Evolutionary conservation across 2,797 vertebrate genomes (phyloP).

Genomic region (Clarias pachynema): DNA sequence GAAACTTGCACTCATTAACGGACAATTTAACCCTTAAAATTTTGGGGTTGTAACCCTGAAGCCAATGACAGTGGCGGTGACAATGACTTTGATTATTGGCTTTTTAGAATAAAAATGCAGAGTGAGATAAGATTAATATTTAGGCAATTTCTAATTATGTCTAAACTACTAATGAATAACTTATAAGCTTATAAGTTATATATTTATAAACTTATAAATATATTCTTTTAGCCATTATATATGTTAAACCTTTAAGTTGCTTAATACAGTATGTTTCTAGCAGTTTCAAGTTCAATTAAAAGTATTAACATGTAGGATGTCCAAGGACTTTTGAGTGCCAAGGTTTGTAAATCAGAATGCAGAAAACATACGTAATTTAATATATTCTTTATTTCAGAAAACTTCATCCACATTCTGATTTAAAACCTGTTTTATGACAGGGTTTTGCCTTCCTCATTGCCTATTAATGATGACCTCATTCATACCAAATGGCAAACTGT

Average conservation of each 20-base stretch:
- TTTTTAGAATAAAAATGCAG: not conserved
- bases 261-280: not conserved
- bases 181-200: too few species aligned
- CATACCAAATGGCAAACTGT: not conserved
- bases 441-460: not conserved
- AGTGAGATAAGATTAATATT: not conserved
- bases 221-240: not conserved
- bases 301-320: not conserved
- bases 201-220: not conserved
- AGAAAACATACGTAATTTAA: not conserved
- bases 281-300: not conserved
- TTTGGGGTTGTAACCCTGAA: too few species aligned
- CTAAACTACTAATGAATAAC: not conserved
- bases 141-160: not conserved
- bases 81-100: not conserved
- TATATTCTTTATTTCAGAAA: not conserved
- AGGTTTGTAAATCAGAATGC: not conserved
- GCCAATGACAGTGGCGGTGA: too few species aligned
- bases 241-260: not conserved
- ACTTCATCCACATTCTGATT: not conserved
- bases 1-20: too few species aligned
- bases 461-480: conserved; percentile 10
- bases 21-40: too few species aligned
- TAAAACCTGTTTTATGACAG: not conserved
- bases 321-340: not conserved